Conservation (phyloP, 1,140 invertebrate species). For the Papilio polytes region DNA sequence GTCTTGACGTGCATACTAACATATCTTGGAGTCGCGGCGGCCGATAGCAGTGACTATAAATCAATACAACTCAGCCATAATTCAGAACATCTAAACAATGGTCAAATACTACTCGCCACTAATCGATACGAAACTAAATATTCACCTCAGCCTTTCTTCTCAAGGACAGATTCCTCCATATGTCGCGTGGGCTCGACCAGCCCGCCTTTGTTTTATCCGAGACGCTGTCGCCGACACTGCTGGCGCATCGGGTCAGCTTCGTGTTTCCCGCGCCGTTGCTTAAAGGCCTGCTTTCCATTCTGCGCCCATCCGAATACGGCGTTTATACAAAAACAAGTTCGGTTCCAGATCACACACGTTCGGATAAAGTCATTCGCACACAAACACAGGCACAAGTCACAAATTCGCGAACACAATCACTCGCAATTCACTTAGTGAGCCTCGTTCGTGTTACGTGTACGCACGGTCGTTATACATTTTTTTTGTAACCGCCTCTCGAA, state of each 20-base stretch:
- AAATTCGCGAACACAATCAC: slow-evolving; percentile 28
- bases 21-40: slow-evolving; percentile 45
- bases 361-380: slow-evolving; percentile 30
- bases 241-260: slow-evolving; percentile 74
- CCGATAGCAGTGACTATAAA: slow-evolving; percentile 50
- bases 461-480: slow-evolving; percentile 27
- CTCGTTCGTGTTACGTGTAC: slow-evolving; percentile 28
- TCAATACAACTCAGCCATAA: slow-evolving; percentile 49
- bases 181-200: slow-evolving; percentile 78
- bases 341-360: slow-evolving; percentile 39
- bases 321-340: slow-evolving; percentile 42
- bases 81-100: slow-evolving; percentile 36
- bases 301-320: slow-evolving; percentile 53
- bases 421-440: slow-evolving; percentile 28
- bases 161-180: slow-evolving; percentile 79
- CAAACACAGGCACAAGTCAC: slow-evolving; percentile 27
- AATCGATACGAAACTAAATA: slow-evolving; percentile 45
- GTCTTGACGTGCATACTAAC: slow-evolving; percentile 46
- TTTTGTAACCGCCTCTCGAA: slow-evolving; percentile 30
- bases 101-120: slow-evolving; percentile 27
- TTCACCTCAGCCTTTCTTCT: slow-evolving; percentile 79
- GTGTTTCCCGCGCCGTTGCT: slow-evolving; percentile 62
- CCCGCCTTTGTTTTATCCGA: slow-evolving; percentile 74
- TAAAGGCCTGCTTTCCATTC: slow-evolving; percentile 71
- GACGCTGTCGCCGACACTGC: slow-evolving; percentile 71